Evolutionary conservation across 2,113 vertebrate species (phyloP).

Genomic region (Pollimyrus isidori): DNA sequence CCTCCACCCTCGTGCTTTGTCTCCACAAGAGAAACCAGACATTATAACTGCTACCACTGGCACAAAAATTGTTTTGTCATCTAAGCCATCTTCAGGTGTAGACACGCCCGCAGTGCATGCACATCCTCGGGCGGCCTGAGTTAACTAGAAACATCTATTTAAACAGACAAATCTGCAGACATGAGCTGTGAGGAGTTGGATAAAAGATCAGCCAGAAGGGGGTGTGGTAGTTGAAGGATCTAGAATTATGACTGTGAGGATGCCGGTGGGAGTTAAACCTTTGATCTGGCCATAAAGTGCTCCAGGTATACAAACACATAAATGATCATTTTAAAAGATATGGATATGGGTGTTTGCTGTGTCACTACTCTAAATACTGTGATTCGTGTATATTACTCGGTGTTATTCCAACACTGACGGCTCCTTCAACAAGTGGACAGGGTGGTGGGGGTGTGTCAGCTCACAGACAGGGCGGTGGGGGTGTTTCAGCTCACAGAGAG

Average conservation of each 20-base stretch:
- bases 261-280: neutral
- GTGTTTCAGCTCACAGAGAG: too few species aligned
- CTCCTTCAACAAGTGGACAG: neutral
- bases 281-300: neutral
- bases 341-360: neutral
- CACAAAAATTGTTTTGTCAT: neutral
- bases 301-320: neutral
- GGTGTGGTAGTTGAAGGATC: neutral
- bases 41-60: neutral
- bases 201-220: neutral
- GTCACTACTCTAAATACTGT: neutral
- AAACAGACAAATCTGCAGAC: neutral
- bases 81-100: neutral
- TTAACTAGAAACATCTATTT: neutral
- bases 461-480: too few species aligned
- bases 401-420: neutral
- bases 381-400: neutral
- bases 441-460: neutral
- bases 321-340: neutral
- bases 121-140: neutral
- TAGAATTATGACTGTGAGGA: neutral
- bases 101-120: neutral
- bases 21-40: neutral
- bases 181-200: neutral
- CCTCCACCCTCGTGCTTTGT: neutral